Base-by-base conservation (phyloP, 2,888 invertebrate species). In the Drosophila crucigera region DNA sequence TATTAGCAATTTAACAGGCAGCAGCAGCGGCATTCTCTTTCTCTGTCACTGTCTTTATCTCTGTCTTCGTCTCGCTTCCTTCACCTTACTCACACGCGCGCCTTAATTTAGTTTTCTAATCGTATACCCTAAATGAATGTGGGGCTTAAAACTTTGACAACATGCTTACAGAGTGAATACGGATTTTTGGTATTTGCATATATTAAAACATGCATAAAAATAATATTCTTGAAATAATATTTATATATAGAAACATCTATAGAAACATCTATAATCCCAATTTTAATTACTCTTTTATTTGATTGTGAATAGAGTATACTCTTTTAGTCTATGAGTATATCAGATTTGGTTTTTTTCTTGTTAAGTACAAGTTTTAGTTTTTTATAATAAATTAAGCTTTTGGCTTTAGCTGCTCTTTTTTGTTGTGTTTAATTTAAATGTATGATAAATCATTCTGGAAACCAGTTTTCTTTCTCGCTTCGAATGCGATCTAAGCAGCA, bases 381-480 rank as follows among this genome's bases (percentile, higher is more conserved):
- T 87, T 82, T 89, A 91, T 87, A 88, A 88, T 90, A 91, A 88
- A 87, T 89, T 91, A 82, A 87, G 80, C 75, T 78, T 87, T 80
- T 87, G 80, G 67, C 72, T 82, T 68, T 49, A 54, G 69, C 63
- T 83, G 82, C 73, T 87, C 73, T 73, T 80, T 74, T 87, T 76
- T 82, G 49, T 60, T 64, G 68, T 68, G 82, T 77, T 84, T 80
- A 73, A 80, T 84, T 91, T 87, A 84, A 87, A 89, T 82, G 88
- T 82, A 88, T 80, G 91, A 87, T 87, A 91, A 87, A 87, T 87
- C 91, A 87, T 91, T 87, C 67, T 66, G 68, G 69, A 84, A 87
- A 87, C 87, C 90, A 69, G 87, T 87, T 86, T 69, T 75, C 63
- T 81, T 76, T 85, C 77, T 75, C 83, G 79, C 79, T 61, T 61